These are phyloP conservation scores for Galerucella pusilla DNA, from an alignment of 2,888 invertebrate species.

Conservation along the genomic window DNA sequence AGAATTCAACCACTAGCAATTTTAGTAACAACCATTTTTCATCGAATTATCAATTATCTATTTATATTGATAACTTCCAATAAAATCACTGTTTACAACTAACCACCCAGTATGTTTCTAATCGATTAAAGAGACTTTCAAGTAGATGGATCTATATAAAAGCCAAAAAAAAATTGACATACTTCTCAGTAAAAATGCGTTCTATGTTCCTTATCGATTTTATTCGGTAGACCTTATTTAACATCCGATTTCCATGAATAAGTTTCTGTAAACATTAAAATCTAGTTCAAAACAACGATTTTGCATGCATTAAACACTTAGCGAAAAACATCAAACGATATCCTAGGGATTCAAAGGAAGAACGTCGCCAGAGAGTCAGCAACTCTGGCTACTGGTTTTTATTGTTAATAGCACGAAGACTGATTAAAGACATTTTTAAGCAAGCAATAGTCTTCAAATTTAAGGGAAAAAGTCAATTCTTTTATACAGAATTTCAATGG, in stretches of 20 bases:
- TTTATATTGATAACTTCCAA: neutral
- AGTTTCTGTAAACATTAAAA: neutral
- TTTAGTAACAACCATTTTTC: neutral
- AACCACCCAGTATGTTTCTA: neutral
- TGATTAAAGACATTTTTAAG: too few relatives aligned
- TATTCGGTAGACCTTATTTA: neutral
- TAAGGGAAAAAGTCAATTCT: too few relatives aligned
- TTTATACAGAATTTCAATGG: too few relatives aligned
- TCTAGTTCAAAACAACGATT: conserved; percentile 9
- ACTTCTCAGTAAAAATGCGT: neutral
- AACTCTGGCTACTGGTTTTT: neutral
- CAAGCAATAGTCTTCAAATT: too few relatives aligned
- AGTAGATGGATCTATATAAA: conserved; percentile 15
- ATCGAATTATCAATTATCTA: too few relatives aligned
- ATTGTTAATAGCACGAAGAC: neutral
- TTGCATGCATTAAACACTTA: conserved; percentile 12
- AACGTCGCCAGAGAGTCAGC: conserved; percentile 9
- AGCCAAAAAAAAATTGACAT: neutral
- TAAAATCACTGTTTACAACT: neutral
- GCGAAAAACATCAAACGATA: conserved; percentile 2
- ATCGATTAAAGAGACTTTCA: neutral
- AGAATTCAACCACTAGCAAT: neutral
- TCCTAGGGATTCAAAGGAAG: conserved; percentile 7
- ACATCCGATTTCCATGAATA: conserved; percentile 3
- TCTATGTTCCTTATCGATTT: neutral